Evolutionary conservation across 2,888 invertebrate species (phyloP), one percentile per base, ranked within the genome.

Genomic region (Zhengitettix transpicula): DNA sequence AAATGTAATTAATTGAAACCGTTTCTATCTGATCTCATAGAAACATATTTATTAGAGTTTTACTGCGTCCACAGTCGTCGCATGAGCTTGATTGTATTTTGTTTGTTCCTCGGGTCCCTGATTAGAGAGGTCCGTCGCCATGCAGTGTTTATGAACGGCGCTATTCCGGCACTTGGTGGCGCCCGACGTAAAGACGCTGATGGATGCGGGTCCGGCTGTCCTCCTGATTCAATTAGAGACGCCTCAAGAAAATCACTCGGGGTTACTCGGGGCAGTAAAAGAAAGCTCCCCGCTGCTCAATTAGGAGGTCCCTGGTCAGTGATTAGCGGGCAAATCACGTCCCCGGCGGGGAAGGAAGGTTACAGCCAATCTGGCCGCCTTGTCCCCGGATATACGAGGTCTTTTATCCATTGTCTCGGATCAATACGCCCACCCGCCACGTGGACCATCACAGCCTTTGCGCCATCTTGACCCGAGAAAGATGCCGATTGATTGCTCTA

Each of bases 201-300:
- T 55, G 58, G 58, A 59, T 16, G 17, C 56, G 15, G 17, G 41
- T 17, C 56, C 17, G 11, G 15, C n/a, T 55, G n/a, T 51, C 42
- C 42, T 15, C 55, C 44, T 60, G 59, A 62, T 62, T 59, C 62
- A 62, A 62, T 62, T 62, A 62, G 52, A 51, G 59, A 59, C 59
- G 60, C 59, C 59, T 62, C 62, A 58, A 62, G 59, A 52, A 61
- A 61, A 62, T 62, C 62, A 62, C 60, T 59, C 55, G 40, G 55
- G 40, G 28, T 40, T 55, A 28, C 41, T 40, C 5, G 55, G 40
- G 15, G 40, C 55, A 55, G 28, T 55, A 55, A 60, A 60, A 60
- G 60, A 60, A 60, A 51, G 56, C 28, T 52, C 55, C 55, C 47
- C 47, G 47, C 47, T 47, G 47, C 47, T 47, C 47, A n/a, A 12